These are phyloP conservation scores for Elysia crispata DNA, from an alignment of 2,888 invertebrate genomes.

Conservation along the genomic window DNA sequence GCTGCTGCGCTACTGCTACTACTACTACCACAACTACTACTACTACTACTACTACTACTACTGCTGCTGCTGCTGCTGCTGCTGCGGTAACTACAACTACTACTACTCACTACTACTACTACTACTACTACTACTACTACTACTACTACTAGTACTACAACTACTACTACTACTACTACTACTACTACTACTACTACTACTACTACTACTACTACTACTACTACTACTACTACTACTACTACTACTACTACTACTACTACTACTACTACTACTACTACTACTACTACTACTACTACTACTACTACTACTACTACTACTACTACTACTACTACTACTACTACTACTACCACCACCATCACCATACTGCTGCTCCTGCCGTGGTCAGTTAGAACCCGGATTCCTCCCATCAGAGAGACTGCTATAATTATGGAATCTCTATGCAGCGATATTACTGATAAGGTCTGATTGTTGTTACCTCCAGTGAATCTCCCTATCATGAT, in stretches of 20 bases:
- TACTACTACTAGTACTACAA: constrained; percentile 37
- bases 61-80: constrained; percentile 27
- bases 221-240: constrained; percentile 6
- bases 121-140: constrained; percentile 36
- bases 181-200: constrained; percentile 31
- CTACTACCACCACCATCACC: no score
- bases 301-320: no score
- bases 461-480: no score
- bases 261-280: constrained; percentile 5
- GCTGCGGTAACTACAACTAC: constrained; percentile 20
- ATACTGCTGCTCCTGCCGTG: no score
- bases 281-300: background rate
- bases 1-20: constrained; percentile 30
- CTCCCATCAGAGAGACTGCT: no score
- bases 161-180: constrained; percentile 22
- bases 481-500: no score
- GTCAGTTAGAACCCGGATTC: no score
- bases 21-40: constrained; percentile 26
- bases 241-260: background rate
- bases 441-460: no score
- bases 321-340: no score
- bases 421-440: no score
- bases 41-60: constrained; percentile 23
- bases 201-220: constrained; percentile 27
- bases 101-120: constrained; percentile 30